Conservation (phyloP, 2,797 vertebrate genomes). For the Champsocephalus esox region DNA sequence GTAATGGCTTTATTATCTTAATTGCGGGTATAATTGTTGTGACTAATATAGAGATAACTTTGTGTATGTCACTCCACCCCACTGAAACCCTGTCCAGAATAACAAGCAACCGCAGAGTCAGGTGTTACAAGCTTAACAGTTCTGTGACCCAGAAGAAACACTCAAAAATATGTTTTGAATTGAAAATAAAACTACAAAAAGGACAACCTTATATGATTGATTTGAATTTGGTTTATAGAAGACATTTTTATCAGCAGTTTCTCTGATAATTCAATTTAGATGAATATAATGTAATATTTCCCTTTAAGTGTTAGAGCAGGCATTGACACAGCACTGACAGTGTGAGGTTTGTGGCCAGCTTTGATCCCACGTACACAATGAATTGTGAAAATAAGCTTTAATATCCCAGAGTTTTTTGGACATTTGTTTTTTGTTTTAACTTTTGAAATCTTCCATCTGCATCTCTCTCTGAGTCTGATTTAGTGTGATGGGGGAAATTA, state of each 20-base stretch:
- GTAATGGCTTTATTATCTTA: background rate
- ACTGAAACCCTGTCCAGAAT: constrained; percentile 23
- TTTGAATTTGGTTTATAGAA: constrained; percentile 2
- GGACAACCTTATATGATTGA: background rate
- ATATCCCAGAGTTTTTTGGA: constrained; percentile 12
- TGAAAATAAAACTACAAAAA: background rate
- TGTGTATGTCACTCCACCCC: background rate
- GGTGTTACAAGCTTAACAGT: constrained; percentile 4
- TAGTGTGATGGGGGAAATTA: constrained; percentile 34
- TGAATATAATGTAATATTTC: background rate
- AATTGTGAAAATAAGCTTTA: constrained; percentile 26
- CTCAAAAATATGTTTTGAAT: background rate
- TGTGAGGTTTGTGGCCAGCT: constrained; percentile 5
- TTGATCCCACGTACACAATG: constrained; percentile 23
- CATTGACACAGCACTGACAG: background rate
- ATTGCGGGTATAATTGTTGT: background rate
- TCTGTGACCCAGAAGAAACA: background rate
- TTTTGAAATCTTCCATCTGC: background rate
- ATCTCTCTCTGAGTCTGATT: constrained; percentile 27
- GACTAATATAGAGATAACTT: background rate
- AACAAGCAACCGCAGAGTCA: constrained; percentile 9
- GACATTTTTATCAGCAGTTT: background rate
- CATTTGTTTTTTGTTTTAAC: background rate
- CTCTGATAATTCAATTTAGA: background rate
- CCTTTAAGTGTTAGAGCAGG: background rate